Base-by-base conservation (phyloP, 2,797 vertebrate genomes). In the Thamnophis elegans region DNA sequence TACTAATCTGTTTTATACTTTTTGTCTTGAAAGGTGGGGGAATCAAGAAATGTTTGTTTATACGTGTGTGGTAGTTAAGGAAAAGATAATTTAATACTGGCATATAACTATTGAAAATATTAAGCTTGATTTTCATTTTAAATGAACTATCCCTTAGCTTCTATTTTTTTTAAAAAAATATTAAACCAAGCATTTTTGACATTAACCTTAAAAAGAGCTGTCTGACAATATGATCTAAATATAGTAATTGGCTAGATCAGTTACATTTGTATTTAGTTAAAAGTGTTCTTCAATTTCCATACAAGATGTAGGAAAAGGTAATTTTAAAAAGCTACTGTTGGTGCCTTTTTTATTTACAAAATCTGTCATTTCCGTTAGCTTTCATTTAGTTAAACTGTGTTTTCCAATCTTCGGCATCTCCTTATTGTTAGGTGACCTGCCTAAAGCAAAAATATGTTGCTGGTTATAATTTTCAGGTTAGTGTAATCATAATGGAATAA, bases 81-180 rank as follows among this genome's bases (percentile, higher is more conserved):
- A 94, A 78, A 92, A 51, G 73, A 87, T 87, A 89, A 91, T 90
- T 96, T 92, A 92, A 85, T 93, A 92, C 28, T 94, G 95, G 22
- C 11, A 89, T 94, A 94, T 56, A 51, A 73, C 87, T 1, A 91
- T 92, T 93, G 2, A 89, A 0, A 78, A 59, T 93, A 65, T 95
- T 95, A 94, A 95, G 92, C 59, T 55, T 87, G 88, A 60, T 18
- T 78, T 87, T 93, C 92, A 89, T 94, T 95, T 86, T 94, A 93
- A 90, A 26, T 82, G 10, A 92, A 94, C 1, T 0, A 0, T 92
- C 47, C 56, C 2, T 87, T 96, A 56, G 90, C 53, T 89, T 73
- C 18, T 92, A 7, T 92, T 18, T 28, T 47, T 60, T 91, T 93
- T 94, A 87, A 96, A 91, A 88, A 65, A 47, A 1, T 59, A 92